Base-by-base conservation (phyloP, 1,140 invertebrate genomes). In the Philopotamus ludificatus region DNA sequence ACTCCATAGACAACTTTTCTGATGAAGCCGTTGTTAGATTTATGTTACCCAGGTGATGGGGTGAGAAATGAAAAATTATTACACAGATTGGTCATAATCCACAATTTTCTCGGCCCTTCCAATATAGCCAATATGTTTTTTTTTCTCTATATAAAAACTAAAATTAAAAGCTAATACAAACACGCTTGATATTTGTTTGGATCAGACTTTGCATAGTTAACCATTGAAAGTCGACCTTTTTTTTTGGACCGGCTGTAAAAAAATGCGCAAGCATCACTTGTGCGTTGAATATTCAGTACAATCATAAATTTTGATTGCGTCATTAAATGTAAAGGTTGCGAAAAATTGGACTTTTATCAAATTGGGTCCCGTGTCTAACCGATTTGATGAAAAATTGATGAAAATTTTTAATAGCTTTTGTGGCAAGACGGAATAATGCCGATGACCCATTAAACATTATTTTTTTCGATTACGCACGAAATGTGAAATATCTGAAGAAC, bases 321-420 rank as follows among this genome's bases (percentile, higher is more conserved):
- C 47, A 21, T 50, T 50, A 50, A 50, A 21, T 50, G 18, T 50
- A 50, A 50, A 50, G 47, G 47, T 50, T 50, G 47, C 20, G 47
- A 50, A 50, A 50, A 50, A 50, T 50, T 50, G 47, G 47, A 50
- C n/a, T 50, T 50, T 50, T 50, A 50, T 50, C 20, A 50, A 50
- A 50, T 50, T 50, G 47, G 21, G 47, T 50, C 22, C 22, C 20
- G 21, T 22, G 21, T 50, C 47, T 18, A 22, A 16, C 47, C 47
- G 15, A 50, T n/a, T 16, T 9, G 47, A 50, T 50, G 47, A 50
- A 50, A 50, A 50, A 50, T n/a, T 10, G 15, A 50, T 50, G 47
- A 50, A 50, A 22, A 50, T 21, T 50, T 50, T 21, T 50, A 50
- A 50, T 50, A 50, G 47, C n/a, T 21, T 50, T 12, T 50, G 4